A percentile compares a stretch with the other conserved stretches of the same genome.
These are phyloP conservation scores for Agapetus fuscipes DNA, from an alignment of 2,888 invertebrate species.

Conservation along the genomic window DNA sequence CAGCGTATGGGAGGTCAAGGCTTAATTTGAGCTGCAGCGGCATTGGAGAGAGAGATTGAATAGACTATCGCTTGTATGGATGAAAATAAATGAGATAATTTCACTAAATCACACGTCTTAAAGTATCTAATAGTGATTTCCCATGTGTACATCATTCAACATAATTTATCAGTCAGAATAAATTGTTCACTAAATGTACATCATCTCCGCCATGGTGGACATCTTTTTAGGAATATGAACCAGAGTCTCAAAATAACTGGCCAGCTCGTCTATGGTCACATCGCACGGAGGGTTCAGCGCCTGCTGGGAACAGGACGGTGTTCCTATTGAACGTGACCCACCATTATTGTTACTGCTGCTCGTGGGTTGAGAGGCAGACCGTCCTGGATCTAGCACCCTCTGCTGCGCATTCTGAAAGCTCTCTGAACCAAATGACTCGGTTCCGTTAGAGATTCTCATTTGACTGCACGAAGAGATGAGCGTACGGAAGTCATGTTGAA, in stretches of 20 bases:
- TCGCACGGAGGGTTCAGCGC: constrained; percentile 67
- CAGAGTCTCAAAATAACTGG: constrained; percentile 90
- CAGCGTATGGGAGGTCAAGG: no score
- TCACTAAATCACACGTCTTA: no score
- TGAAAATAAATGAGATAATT: no score
- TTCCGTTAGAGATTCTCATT: constrained; percentile 12
- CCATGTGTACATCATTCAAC: background rate
- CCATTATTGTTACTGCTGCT: background rate
- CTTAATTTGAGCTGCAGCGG: no score
- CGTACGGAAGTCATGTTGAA: constrained; percentile 13
- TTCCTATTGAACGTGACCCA: constrained; percentile 24
- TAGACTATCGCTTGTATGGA: no score
- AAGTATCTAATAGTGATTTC: background rate
- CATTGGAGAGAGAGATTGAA: no score
- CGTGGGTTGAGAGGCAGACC: background rate
- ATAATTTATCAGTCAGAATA: constrained; percentile 3
- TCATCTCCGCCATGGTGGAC: constrained; percentile 97
- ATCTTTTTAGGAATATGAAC: constrained; percentile 96
- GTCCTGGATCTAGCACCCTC: background rate
- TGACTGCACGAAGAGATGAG: constrained; percentile 16
- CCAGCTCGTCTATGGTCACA: constrained; percentile 88
- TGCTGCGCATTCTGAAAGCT: constrained; percentile 9
- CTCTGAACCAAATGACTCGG: constrained; percentile 4
- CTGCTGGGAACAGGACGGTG: constrained; percentile 66
- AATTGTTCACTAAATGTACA: constrained; percentile 75